These are phyloP conservation scores for Channa argus DNA, from an alignment of 2,113 vertebrate genomes.

Conservation along the genomic window DNA sequence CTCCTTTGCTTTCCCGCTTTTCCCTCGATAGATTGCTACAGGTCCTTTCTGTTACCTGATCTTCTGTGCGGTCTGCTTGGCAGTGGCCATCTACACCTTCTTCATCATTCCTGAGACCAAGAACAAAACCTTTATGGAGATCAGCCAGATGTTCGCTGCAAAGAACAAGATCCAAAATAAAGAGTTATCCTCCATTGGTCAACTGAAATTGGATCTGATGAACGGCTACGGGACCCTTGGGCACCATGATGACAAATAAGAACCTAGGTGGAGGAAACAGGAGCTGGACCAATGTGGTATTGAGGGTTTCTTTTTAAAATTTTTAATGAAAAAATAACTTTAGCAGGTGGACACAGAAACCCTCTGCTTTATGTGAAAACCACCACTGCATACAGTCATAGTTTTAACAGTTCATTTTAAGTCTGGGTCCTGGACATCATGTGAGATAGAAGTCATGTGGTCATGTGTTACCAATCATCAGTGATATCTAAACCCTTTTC, in stretches of 20 bases:
- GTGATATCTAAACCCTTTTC: constrained; percentile 50
- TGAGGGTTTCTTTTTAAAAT: background rate
- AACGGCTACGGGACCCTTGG: constrained; percentile 84
- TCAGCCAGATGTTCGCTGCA: constrained; percentile 86
- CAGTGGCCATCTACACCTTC: constrained; percentile 85
- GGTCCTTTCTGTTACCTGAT: constrained; percentile 91
- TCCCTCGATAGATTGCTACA: constrained; percentile 77
- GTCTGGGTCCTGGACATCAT: background rate
- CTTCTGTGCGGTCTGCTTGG: constrained; percentile 86
- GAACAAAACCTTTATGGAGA: constrained; percentile 93
- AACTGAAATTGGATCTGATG: constrained; percentile 76
- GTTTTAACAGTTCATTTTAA: constrained; percentile 6
- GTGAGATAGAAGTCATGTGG: constrained; percentile 11
- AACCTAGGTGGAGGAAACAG: background rate
- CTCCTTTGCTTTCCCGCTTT: background rate
- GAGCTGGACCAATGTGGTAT: background rate
- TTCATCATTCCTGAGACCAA: constrained; percentile 90
- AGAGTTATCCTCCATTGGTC: constrained; percentile 50
- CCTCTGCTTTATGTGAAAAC: constrained; percentile 25
- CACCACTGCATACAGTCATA: background rate
- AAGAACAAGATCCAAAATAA: constrained; percentile 60
- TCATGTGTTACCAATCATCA: constrained; percentile 37
- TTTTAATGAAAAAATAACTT: no score
- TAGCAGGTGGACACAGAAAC: background rate
- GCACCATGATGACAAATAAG: constrained; percentile 9